Evolutionary conservation across 2,888 invertebrate species (phyloP), one percentile per base, ranked within the genome.

Genomic region (Drosophila rellima): DNA sequence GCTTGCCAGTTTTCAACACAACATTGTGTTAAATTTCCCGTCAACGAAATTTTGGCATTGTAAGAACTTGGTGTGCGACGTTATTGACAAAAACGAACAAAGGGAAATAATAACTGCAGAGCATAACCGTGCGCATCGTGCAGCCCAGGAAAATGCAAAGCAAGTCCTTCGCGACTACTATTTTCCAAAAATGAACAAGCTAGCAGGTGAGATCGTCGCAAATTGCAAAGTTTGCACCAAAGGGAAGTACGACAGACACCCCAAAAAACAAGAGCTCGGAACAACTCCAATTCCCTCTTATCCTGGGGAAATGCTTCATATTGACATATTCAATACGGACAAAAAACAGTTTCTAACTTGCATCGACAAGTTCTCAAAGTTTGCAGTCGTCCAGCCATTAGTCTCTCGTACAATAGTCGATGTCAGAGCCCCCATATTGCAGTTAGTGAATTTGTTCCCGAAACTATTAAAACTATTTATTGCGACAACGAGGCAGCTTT

Each of bases 1-100:
- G 0, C 33, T 50, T 6, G 48, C 48, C 5, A 11, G 13, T 4
- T 13, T 50, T 0, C 48, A 35, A 18, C 13, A 50, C 35, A 18
- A 35, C 11, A 3, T 50, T 2, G 48, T 50, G 4, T 5, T 18
- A 3, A 18, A 18, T 5, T 52, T 39, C 51, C 51, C 51, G 1
- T n/a, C 37, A 15, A 39, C 39, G 0, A 52, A 39, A 13, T 39
- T 52, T 17, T 52, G 51, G 39, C 39, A 39, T 10, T 52, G 51
- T 31, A 31, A 31, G 29, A 31, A 31, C 29, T 31, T 31, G 3
- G 29, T 31, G 29, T 31, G 29, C 29, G 29, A 31, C 8, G 29
- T 31, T 10, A 31, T 0, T 31, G 29, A 10, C 11, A 52, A 52
- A 15, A 26, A 52, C n/a, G 37, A 39, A 3, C 26, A 26, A 13